phyloP scores from a whole-genome alignment of 2,888 invertebrate genomes.

The Pimpla rufipes region DNA sequence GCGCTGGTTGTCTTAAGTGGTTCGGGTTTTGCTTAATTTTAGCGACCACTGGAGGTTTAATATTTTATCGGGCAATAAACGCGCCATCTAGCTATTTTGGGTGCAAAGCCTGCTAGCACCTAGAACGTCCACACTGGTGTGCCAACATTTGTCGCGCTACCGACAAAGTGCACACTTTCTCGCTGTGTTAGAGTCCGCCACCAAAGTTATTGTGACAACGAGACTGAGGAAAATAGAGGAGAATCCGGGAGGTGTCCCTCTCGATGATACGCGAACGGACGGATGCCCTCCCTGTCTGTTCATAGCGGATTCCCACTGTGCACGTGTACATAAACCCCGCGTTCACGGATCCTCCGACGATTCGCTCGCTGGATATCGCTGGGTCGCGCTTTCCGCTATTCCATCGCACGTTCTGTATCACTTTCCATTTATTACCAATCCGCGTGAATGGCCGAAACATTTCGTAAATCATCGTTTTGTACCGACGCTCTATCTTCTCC shows the following conservation, averaged over 20 bases:
- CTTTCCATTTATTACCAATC: constrained; percentile 10
- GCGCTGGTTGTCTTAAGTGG: constrained; percentile 32
- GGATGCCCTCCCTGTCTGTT: not conserved
- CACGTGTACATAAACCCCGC: not conserved
- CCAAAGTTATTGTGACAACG: constrained; percentile 56
- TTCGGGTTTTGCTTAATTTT: constrained; percentile 41
- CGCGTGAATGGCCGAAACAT: not conserved
- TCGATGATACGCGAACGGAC: constrained; percentile 9
- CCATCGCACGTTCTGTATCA: constrained; percentile 15
- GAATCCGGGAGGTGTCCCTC: constrained; percentile 6
- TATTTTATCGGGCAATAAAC: constrained; percentile 71
- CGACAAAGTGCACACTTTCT: constrained; percentile 56
- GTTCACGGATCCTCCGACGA: not conserved
- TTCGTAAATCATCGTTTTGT: not conserved
- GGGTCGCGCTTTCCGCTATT: constrained; percentile 3
- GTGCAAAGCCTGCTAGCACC: constrained; percentile 54
- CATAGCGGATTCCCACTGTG: not conserved
- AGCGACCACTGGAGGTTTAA: constrained; percentile 64
- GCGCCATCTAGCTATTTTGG: constrained; percentile 63
- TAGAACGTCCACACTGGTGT: constrained; percentile 2
- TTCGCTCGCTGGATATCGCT: constrained; percentile 9
- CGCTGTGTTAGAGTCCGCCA: constrained; percentile 4
- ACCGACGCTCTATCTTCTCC: not conserved
- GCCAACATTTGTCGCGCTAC: constrained; percentile 61
- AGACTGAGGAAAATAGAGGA: constrained; percentile 35